Evolutionary conservation across 1,140 invertebrate species (phyloP), one percentile per base, ranked within the genome.

Genomic region (Heterodera schachtii): DNA sequence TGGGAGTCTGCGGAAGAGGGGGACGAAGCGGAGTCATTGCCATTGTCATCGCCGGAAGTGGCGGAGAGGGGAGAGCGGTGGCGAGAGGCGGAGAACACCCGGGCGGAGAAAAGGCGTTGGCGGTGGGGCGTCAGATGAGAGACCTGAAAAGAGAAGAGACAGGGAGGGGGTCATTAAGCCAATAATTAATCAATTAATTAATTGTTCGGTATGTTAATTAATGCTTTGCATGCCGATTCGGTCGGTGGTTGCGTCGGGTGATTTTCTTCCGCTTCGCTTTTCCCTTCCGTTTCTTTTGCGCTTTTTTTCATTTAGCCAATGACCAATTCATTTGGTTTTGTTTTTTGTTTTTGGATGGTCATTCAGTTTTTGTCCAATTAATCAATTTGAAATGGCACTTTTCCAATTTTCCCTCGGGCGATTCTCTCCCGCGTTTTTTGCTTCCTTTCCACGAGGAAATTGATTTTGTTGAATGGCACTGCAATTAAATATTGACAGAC

Each of bases 61-160:
- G 57, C 13, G 16, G 57, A 64, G 16, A 78, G 49, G 3, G 77
- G 77, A 19, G 21, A 78, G 16, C 77, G 64, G 41, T 47, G 49
- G 4, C 43, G 60, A 41, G 77, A 47, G 31, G 60, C 77, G 1
- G 77, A 78, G 46, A 78, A 78, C 2, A 69, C 31, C 21, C 77
- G 64, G 21, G 77, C 77, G n/a, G 77, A 78, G 49, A 78, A 78
- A 70, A 78, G 44, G 70, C 77, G 77, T 49, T 78, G 77, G 2
- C 64, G 11, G 13, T 21, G 44, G 13, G 77, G 57, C 66, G 75
- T 44, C 75, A 41, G 31, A 69, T 31, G 47, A 69, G 70, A 70
- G 21, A 41, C 2, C 44, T 69, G 9, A 5, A 6, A 16, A 13
- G 49, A 11, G 2, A 52, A 16, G 57, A 16, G 57, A 19, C 1